These are phyloP conservation scores for Athripsodes cinereus DNA, from an alignment of 2,888 invertebrate species.

Conservation along the genomic window DNA sequence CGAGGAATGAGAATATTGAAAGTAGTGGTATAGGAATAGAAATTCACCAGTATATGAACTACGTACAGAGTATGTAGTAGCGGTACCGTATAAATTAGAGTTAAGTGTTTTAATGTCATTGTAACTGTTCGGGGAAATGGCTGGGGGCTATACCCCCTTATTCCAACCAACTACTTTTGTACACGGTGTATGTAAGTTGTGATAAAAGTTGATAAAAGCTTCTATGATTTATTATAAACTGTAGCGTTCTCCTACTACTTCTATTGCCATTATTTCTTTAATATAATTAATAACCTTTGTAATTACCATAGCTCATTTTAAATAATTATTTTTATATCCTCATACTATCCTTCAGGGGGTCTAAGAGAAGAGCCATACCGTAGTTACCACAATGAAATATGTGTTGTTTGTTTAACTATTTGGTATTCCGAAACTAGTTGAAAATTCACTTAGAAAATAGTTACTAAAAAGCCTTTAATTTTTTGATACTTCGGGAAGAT, in stretches of 20 bases:
- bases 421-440: no score
- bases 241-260: slow-evolving; percentile 1
- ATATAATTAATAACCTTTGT: background rate
- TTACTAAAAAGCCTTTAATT: no score
- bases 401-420: no score
- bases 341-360: no score
- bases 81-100: slow-evolving; percentile 24
- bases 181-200: background rate
- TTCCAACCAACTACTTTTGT: background rate
- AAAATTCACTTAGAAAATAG: no score
- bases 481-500: no score
- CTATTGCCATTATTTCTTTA: background rate
- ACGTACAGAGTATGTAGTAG: no score
- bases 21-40: background rate
- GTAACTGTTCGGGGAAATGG: slow-evolving; percentile 21
- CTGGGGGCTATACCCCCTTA: background rate
- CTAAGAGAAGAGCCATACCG: no score
- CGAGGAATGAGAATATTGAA: slow-evolving; percentile 6
- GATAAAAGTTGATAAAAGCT: slow-evolving; percentile 20
- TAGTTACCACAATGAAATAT: no score
- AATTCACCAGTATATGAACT: slow-evolving; percentile 7
- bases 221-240: slow-evolving; percentile 8
- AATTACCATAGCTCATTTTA: background rate
- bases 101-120: slow-evolving; percentile 26
- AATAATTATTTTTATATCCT: no score